Evolutionary conservation across 2,113 vertebrate genomes (phyloP).

Genomic region (Corvus moneduloides): DNA sequence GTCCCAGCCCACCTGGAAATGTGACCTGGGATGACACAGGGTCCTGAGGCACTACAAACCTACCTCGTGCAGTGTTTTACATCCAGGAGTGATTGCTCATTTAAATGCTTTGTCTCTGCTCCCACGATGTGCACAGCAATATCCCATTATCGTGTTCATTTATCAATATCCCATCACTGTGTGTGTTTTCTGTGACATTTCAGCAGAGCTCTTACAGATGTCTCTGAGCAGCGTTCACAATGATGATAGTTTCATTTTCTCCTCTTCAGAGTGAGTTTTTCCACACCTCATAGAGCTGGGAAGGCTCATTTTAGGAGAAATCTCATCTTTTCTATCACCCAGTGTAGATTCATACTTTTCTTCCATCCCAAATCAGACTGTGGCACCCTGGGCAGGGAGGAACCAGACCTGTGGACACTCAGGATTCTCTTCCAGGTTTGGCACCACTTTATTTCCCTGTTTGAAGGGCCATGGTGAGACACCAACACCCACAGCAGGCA

Average conservation of each 20-base stretch:
- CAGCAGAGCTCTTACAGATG: background rate
- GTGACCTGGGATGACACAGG: background rate
- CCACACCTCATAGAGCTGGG: background rate
- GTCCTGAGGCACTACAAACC: background rate
- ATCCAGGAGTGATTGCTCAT: background rate
- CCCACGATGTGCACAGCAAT: background rate
- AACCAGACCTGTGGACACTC: background rate
- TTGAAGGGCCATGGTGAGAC: background rate
- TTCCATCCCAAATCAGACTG: background rate
- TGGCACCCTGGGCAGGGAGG: background rate
- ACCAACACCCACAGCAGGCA: background rate
- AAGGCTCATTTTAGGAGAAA: background rate
- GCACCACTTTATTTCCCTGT: background rate
- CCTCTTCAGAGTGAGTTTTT: background rate
- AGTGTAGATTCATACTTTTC: background rate
- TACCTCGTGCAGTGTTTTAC: background rate
- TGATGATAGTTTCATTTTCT: background rate
- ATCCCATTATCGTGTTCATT: background rate
- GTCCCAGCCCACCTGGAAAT: background rate
- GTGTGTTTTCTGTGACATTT: background rate
- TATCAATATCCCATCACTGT: background rate
- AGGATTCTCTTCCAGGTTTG: background rate
- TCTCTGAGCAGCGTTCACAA: background rate
- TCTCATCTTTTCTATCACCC: background rate
- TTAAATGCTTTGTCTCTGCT: background rate